Conservation (phyloP, 2,888 invertebrate genomes). For the Julus scandinavius region DNA sequence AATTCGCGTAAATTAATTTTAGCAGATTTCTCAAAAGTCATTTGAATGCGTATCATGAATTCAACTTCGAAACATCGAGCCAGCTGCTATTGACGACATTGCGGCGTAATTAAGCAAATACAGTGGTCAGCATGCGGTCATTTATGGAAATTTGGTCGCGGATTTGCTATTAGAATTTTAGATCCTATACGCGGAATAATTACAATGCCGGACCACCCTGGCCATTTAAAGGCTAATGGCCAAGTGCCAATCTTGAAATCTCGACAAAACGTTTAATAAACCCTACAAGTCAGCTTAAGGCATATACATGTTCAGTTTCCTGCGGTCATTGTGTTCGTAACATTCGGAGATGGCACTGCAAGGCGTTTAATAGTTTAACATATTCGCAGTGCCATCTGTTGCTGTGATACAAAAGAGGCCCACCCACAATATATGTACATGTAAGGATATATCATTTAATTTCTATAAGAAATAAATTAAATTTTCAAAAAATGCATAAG, state of each 20-base stretch:
- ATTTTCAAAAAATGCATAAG: too few relatives aligned
- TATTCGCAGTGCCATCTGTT: too few relatives aligned
- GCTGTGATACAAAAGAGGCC: too few relatives aligned
- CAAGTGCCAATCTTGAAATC: conserved; percentile 12
- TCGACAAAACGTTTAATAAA: not conserved
- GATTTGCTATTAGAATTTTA: not conserved
- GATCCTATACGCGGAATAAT: not conserved
- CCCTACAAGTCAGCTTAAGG: not conserved
- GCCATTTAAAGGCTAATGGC: conserved; percentile 17
- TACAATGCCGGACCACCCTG: not conserved
- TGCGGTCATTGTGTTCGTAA: too few relatives aligned
- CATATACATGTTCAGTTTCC: not conserved
- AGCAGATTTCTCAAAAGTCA: not conserved
- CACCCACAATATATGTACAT: too few relatives aligned
- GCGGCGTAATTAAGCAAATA: conserved; percentile 19
- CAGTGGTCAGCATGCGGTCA: conserved; percentile 42
- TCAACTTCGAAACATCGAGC: not conserved
- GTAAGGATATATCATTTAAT: too few relatives aligned
- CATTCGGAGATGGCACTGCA: too few relatives aligned
- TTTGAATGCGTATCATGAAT: conserved; percentile 25
- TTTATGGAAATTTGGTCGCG: not conserved
- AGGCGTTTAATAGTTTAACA: too few relatives aligned
- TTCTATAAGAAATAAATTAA: too few relatives aligned
- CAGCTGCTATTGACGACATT: not conserved
- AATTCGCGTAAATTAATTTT: conserved; percentile 42